Percentiles rank a stretch among this genome's conserved stretches.
These are phyloP conservation scores for Dasysyrphus tricinctus DNA, from an alignment of 2,888 invertebrate species.

Conservation along the genomic window DNA sequence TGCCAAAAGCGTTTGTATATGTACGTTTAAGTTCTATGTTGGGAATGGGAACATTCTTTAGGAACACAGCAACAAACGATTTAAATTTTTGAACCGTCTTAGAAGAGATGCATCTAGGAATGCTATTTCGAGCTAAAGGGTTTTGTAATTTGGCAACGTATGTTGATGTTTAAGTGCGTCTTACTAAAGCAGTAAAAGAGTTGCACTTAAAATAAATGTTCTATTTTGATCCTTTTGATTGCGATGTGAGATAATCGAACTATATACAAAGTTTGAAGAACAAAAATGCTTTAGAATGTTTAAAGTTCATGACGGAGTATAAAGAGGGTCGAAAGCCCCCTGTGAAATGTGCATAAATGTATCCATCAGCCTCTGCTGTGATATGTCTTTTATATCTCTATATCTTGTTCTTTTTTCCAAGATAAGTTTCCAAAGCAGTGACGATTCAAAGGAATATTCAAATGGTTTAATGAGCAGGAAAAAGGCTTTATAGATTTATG, in stretches of 20 bases:
- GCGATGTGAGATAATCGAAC: conserved; percentile 5
- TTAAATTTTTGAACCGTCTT: conserved; percentile 36
- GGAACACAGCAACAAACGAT: conserved; percentile 41
- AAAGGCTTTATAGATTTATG: no score
- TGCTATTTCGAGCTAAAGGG: conserved; percentile 26
- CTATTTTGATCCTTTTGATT: neutral
- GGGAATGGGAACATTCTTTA: conserved; percentile 36
- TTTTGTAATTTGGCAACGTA: conserved; percentile 24
- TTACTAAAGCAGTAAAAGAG: neutral
- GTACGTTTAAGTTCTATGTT: conserved; percentile 21
- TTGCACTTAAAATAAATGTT: conserved; percentile 27
- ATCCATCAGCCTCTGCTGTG: no score
- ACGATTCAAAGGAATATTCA: no score
- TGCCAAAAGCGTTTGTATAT: conserved; percentile 34
- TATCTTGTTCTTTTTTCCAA: no score
- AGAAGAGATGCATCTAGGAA: conserved; percentile 23
- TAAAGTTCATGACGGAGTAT: neutral
- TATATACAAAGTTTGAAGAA: neutral
- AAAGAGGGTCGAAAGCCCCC: neutral
- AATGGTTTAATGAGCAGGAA: no score
- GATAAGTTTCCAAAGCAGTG: no score
- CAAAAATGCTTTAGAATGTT: neutral
- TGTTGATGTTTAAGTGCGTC: conserved; percentile 39
- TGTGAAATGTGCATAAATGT: neutral
- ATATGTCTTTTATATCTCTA: no score